Evolutionary conservation across 2,888 invertebrate species (phyloP).

Genomic region (Tetheella fluctuosa): DNA sequence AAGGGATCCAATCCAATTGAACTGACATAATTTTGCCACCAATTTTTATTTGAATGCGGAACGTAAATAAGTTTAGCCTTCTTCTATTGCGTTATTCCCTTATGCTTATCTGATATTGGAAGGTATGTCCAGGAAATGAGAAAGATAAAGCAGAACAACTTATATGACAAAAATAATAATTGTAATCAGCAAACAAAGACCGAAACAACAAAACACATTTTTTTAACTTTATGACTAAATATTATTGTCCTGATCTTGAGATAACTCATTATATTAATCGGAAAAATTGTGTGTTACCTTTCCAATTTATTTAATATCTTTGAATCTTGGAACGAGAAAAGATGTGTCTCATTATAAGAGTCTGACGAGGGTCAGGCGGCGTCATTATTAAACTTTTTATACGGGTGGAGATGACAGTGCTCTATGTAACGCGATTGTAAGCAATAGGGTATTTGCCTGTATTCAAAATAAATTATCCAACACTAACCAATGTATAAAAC

Average conservation of each 20-base stretch:
- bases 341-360: slow-evolving; percentile 47
- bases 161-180: not conserved
- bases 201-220: not conserved
- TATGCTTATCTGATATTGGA: not conserved
- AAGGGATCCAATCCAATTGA: slow-evolving; percentile 2
- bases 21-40: not conserved
- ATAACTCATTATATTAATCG: slow-evolving; percentile 27
- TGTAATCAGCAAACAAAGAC: not conserved
- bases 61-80: slow-evolving; percentile 4
- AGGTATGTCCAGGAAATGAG: not conserved
- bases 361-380: slow-evolving; percentile 64
- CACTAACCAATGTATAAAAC: too few species aligned
- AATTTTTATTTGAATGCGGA: not conserved
- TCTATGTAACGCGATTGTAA: not conserved
- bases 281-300: slow-evolving; percentile 30
- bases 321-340: slow-evolving; percentile 42
- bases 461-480: too few species aligned
- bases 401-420: slow-evolving; percentile 46
- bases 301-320: slow-evolving; percentile 19
- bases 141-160: not conserved
- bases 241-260: too few species aligned
- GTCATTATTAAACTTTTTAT: slow-evolving; percentile 62
- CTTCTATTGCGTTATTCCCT: not conserved
- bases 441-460: too few species aligned
- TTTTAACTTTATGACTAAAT: not conserved